Evolutionary conservation across 2,888 invertebrate genomes (phyloP), one percentile per base, ranked within the genome.

Genomic region (Drosophila trichaetosa): DNA sequence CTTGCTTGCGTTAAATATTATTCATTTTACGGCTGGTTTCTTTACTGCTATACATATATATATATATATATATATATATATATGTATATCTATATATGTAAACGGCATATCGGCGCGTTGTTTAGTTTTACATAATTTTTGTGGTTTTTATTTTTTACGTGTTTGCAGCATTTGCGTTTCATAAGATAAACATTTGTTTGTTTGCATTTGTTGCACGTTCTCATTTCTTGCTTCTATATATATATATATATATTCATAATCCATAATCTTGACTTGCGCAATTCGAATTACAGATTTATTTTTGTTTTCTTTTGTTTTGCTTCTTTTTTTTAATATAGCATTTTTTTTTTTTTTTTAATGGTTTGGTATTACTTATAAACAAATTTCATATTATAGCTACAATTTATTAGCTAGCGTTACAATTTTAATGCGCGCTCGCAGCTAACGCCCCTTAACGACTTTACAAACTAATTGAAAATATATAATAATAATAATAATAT

Each of bases 341-440:
- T 48, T 64, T 67, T 49, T 67, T 42, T 63, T 42, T 63, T 51
- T 80, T 64, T 71, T 85, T 73, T 72, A 82, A 46, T 52, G 72
- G 80, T 89, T 89, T 87, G 84, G 89, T 90, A 89, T 87, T 87
- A 87, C 87, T 90, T 87, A 87, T 87, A 87, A 70, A 87, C 87
- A 87, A 87, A 76, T 87, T 90, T 90, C 76, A 89, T 90, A 87
- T 87, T 87, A 87, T 87, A 87, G 82, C 87, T 90, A 87, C 70
- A 80, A 73, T 87, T 90, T 87, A 90, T 87, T 90, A 87, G 90
- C 90, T 90, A 84, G 90, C 69, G 83, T 87, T 85, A 65, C 76
- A 83, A 74, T 74, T 82, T 85, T 80, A 84, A 72, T 80, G 83
- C 81, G 80, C 48, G 79, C 73, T 64, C 74, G 65, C 73, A 73